These are phyloP conservation scores for Drosophila nr. perissopoda DNA, from an alignment of 2,888 invertebrate species.

Conservation along the genomic window DNA sequence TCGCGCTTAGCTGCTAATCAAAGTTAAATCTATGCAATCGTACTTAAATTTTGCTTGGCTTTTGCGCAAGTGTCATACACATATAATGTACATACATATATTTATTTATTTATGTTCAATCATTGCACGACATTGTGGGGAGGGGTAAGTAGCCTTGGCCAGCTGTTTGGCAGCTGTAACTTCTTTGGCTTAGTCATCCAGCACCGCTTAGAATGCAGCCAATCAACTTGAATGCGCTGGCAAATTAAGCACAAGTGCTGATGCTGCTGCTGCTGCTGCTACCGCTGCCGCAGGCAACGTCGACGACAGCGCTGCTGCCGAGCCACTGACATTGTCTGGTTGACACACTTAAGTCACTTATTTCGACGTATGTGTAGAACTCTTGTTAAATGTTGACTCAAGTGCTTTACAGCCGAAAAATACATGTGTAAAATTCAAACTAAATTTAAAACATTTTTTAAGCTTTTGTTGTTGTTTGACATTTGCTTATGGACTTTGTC, in stretches of 20 bases:
- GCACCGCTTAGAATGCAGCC: slow-evolving; percentile 71
- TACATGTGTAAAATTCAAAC: slow-evolving; percentile 11
- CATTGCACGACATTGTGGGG: slow-evolving; percentile 48
- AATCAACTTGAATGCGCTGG: slow-evolving; percentile 71
- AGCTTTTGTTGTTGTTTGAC: slow-evolving; percentile 36
- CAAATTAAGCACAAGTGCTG: slow-evolving; percentile 78
- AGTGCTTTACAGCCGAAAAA: slow-evolving; percentile 63
- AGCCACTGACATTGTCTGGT: slow-evolving; percentile 77
- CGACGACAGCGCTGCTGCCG: slow-evolving; percentile 33
- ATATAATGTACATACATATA: slow-evolving; percentile 11
- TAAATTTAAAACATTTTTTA: slow-evolving; percentile 7
- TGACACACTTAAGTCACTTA: slow-evolving; percentile 80
- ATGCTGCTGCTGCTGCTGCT: slow-evolving; percentile 18
- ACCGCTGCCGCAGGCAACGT: slow-evolving; percentile 24
- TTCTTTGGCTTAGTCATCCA: slow-evolving; percentile 80
- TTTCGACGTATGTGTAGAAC: slow-evolving; percentile 57
- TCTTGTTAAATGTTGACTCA: slow-evolving; percentile 62
- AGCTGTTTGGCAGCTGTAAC: slow-evolving; percentile 52
- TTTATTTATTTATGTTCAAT: slow-evolving; percentile 15
- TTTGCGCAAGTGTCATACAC: slow-evolving; percentile 59
- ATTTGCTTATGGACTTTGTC: slow-evolving; percentile 57
- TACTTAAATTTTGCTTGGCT: slow-evolving; percentile 31
- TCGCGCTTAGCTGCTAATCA: slow-evolving; percentile 64
- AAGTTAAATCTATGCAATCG: slow-evolving; percentile 69
- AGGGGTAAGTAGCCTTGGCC: slow-evolving; percentile 66